phyloP scores from a whole-genome alignment of 2,113 vertebrate species.

The Eublepharis macularius region DNA sequence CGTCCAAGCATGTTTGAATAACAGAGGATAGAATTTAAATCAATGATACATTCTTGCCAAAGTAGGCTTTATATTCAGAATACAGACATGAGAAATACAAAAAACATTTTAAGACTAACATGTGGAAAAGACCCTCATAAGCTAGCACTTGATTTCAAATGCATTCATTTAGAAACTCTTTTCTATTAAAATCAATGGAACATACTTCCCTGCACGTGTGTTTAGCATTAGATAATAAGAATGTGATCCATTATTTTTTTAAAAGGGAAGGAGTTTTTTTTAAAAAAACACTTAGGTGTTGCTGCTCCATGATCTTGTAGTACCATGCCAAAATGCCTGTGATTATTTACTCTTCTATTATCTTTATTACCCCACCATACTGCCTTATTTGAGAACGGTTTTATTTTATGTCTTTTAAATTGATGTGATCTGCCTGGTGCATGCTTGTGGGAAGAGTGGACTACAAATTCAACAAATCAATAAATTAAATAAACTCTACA shows the following conservation, averaged over 20 bases:
- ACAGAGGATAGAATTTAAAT: background rate
- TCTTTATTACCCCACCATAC: background rate
- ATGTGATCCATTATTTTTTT: background rate
- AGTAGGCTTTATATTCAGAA: background rate
- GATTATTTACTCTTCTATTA: accelerated
- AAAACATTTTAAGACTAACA: background rate
- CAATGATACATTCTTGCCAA: background rate
- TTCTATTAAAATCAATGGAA: background rate
- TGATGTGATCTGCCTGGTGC: too few relatives aligned
- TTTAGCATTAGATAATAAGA: background rate
- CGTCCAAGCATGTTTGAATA: background rate
- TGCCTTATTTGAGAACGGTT: background rate
- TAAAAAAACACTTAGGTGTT: background rate
- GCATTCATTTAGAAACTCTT: background rate
- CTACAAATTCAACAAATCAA: too few relatives aligned
- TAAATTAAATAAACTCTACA: background rate
- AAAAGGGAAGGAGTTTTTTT: background rate
- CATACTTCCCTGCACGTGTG: background rate
- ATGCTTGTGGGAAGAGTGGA: too few relatives aligned
- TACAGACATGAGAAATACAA: background rate
- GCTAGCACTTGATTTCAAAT: background rate
- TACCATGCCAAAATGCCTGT: background rate
- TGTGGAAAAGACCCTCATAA: background rate
- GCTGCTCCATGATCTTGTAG: background rate
- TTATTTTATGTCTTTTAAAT: too few relatives aligned